Percentiles rank a stretch among this genome's conserved stretches.
Conservation (phyloP, 2,797 vertebrate species). For the Scyliorhinus canicula region DNA sequence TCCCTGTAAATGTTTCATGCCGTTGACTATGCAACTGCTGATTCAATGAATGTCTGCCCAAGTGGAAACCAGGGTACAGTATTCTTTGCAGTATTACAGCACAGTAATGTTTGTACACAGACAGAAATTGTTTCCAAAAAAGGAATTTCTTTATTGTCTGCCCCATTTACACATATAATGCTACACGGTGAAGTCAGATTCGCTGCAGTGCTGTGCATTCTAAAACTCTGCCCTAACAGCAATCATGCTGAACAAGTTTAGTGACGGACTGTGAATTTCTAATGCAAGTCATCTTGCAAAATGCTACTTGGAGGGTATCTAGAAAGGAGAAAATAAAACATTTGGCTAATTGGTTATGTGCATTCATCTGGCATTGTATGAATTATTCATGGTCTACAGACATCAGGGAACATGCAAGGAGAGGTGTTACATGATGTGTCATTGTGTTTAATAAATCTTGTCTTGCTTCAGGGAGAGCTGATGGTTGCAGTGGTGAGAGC, state of each 20-base stretch:
- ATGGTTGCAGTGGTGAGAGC: conserved; percentile 3
- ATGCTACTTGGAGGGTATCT: neutral
- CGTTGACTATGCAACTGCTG: neutral
- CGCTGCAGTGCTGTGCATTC: conserved; percentile 1
- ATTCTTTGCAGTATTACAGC: neutral
- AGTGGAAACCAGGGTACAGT: neutral
- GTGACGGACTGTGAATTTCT: neutral
- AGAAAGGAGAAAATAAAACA: conserved; percentile 33
- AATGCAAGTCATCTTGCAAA: neutral
- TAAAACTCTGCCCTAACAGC: neutral
- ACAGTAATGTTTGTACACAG: neutral
- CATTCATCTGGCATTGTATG: conserved; percentile 19
- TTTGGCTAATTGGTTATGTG: conserved; percentile 28
- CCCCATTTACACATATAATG: neutral
- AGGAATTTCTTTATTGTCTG: neutral
- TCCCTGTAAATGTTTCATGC: neutral
- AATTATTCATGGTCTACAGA: neutral
- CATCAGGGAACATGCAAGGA: conserved; percentile 17
- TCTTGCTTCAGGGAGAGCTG: conserved; percentile 14
- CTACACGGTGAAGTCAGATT: neutral
- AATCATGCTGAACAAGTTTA: neutral
- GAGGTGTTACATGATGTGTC: conserved; percentile 5
- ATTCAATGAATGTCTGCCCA: neutral
- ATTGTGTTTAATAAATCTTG: conserved; percentile 27
- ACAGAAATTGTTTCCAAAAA: neutral